Evolutionary conservation across 2,113 vertebrate genomes (phyloP), one percentile per base, ranked within the genome.

Genomic region (Sphaerodactylus townsendi): DNA sequence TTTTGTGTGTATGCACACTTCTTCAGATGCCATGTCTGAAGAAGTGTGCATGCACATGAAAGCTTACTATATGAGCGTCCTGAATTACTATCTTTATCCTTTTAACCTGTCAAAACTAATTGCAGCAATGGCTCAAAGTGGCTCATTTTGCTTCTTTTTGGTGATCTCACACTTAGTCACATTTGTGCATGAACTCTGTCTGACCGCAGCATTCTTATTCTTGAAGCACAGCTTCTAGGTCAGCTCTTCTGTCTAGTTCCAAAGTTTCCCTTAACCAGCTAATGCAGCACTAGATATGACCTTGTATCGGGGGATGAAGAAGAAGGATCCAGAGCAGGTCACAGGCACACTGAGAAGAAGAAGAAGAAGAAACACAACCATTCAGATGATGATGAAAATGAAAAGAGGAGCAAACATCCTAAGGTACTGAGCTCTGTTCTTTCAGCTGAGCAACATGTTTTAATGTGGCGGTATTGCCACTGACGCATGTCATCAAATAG

Each of bases 301-400:
- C 96, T 99, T 78, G 84, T 99, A 30, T 92, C 98, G 25, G 96
- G 96, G 68, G 98, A 98, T 1, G 96, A 97, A 41, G 91, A 93
- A 5, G 97, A 97, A 35, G 96, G 97, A 62, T 94, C 94, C 70
- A 93, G 86, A 10, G 79, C 91, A 4, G 93, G 96, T 89, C 95
- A 94, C 19, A 94, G 73, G 0, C 96, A 93, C 77, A 87, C 90
- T 33, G 95, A 97, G 92, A 98, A 97, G 92, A 98, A 98, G 65
- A 97, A 98, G 86, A 97, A 98, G 86, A 97, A 97, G 93, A 97
- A 95, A 75, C 96, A 95, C 21, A 96, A 96, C 82, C 95, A 97
- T 50, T 97, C 96, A 83, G 97, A 97, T 79, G 97, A 97, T 37
- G 97, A 98, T n/a, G 97, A 98, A n/a, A 96, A 97, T 33, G 94